Conservation (phyloP, 2,888 invertebrate species). For the Spilarctia lutea region DNA sequence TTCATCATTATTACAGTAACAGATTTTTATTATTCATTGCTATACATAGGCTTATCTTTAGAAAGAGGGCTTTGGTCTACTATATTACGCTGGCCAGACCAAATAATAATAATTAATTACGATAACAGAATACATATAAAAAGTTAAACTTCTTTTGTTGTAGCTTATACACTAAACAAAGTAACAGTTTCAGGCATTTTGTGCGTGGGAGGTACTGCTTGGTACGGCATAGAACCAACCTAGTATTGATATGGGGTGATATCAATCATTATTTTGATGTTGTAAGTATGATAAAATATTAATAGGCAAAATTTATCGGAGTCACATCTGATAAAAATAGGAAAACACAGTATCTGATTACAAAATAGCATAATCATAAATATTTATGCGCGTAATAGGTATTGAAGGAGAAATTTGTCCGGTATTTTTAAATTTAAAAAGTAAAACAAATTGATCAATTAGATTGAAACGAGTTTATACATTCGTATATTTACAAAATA, state of each 20-base stretch:
- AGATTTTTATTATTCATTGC: not conserved
- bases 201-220: not conserved
- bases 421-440: no score
- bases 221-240: not conserved
- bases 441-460: no score
- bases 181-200: not conserved
- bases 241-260: not conserved
- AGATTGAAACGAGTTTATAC: no score
- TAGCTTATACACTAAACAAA: not conserved
- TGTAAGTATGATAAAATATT: not conserved
- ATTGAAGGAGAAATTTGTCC: no score
- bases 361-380: no score
- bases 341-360: no score
- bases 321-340: no score
- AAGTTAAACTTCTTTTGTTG: no score
- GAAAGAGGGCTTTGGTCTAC: not conserved
- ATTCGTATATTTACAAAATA: no score
- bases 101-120: not conserved
- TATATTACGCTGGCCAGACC: not conserved
- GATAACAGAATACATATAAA: no score
- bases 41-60: not conserved
- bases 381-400: no score
- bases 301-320: not conserved
- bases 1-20: not conserved
- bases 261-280: not conserved